phyloP scores from a whole-genome alignment of 2,797 vertebrate genomes.

The Smutsia gigantea region DNA sequence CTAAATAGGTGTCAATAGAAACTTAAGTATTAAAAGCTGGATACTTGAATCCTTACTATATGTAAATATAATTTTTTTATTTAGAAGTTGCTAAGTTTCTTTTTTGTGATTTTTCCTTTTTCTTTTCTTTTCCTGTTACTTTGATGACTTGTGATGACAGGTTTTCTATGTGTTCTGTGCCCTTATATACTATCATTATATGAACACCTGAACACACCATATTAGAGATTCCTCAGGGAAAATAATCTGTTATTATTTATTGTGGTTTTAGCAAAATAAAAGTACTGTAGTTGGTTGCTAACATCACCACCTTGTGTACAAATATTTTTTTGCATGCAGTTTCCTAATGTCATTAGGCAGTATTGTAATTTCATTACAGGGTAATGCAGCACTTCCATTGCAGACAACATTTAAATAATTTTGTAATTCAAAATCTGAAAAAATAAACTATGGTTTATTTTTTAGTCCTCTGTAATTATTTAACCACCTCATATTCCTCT shows the following conservation, averaged over 20 bases:
- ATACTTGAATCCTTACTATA: neutral
- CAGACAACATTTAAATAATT: constrained; percentile 65
- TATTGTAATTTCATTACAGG: constrained; percentile 69
- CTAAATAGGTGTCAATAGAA: neutral
- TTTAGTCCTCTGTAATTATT: constrained; percentile 58
- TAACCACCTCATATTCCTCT: constrained; percentile 17
- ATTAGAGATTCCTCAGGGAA: constrained; percentile 62
- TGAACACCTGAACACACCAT: constrained; percentile 43
- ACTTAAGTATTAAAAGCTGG: neutral
- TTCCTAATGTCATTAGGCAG: constrained; percentile 74
- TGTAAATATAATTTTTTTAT: neutral
- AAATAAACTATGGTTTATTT: constrained; percentile 37
- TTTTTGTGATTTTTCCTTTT: neutral
- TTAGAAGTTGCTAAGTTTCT: constrained; percentile 6
- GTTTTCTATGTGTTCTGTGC: constrained; percentile 31
- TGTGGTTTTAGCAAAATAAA: constrained; percentile 75
- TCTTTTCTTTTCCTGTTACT: constrained; percentile 34
- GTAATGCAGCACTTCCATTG: constrained; percentile 36
- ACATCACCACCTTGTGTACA: constrained; percentile 93
- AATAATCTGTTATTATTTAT: constrained; percentile 81
- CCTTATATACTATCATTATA: neutral
- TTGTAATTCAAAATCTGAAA: constrained; percentile 66
- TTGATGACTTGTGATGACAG: neutral
- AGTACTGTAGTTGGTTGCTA: constrained; percentile 83
- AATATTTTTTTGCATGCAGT: constrained; percentile 88